Conservation (phyloP, 2,888 invertebrate genomes). For the Oeneis ivallda region DNA sequence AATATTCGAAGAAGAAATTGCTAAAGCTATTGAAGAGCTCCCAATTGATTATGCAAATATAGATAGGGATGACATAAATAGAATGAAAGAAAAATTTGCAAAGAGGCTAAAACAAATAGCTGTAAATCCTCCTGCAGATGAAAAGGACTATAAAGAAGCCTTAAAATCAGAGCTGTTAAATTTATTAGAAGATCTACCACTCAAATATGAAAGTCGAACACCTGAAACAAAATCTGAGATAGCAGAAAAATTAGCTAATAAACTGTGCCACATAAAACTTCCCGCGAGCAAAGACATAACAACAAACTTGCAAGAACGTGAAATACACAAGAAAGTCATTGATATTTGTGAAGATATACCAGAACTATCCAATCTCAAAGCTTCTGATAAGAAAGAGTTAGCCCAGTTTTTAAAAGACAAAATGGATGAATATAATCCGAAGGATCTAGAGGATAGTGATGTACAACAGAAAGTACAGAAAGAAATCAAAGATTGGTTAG, state of each 20-base stretch:
- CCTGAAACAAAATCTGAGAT: slow-evolving; percentile 9
- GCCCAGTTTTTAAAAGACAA: slow-evolving; percentile 11
- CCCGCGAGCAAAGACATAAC: neutral
- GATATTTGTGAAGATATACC: neutral
- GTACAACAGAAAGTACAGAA: slow-evolving; percentile 7
- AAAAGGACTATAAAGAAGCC: slow-evolving; percentile 16
- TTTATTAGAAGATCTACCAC: slow-evolving; percentile 21
- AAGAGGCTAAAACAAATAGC: slow-evolving; percentile 14
- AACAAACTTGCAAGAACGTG: neutral
- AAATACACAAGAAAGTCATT: neutral
- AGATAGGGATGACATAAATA: slow-evolving; percentile 4
- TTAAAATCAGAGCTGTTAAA: slow-evolving; percentile 21
- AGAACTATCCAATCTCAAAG: slow-evolving; percentile 14
- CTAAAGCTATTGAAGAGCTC: slow-evolving; percentile 17
- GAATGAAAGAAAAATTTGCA: slow-evolving; percentile 10
- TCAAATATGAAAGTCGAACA: slow-evolving; percentile 9
- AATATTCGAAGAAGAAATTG: slow-evolving; percentile 18
- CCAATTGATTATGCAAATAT: neutral
- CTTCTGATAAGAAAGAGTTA: neutral
- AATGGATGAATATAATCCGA: slow-evolving; percentile 1
- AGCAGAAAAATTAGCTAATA: slow-evolving; percentile 22
- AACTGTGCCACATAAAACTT: slow-evolving; percentile 16
- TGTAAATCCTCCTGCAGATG: slow-evolving; percentile 2
- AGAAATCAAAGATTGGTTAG: slow-evolving; percentile 26
- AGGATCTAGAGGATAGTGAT: slow-evolving; percentile 1